Evolutionary conservation across 2,113 vertebrate species (phyloP).

Genomic region (Pithys albifrons): DNA sequence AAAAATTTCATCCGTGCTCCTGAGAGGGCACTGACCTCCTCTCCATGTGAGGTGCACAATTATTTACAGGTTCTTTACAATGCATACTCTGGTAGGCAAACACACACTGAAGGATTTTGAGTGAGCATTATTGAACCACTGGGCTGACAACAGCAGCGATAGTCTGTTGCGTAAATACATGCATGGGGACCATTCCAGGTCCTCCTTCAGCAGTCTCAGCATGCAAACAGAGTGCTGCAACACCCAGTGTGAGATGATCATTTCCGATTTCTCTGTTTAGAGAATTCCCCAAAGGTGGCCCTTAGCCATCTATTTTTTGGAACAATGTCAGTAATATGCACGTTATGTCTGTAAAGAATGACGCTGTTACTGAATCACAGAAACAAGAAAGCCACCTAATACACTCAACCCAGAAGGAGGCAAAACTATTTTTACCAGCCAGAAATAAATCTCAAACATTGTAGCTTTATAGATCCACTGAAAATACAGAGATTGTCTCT

Average conservation of each 20-base stretch:
- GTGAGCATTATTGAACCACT: neutral
- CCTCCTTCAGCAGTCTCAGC: conserved; percentile 4
- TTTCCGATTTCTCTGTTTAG: conserved; percentile 17
- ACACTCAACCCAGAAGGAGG: neutral
- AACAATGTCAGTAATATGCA: neutral
- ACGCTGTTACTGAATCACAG: neutral
- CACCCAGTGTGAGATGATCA: neutral
- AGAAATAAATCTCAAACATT: conserved; percentile 23
- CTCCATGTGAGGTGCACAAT: neutral
- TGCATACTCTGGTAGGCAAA: neutral
- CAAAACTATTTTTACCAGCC: conserved; percentile 15
- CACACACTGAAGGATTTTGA: neutral
- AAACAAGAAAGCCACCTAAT: neutral
- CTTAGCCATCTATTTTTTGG: conserved; percentile 24
- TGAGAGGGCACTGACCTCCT: neutral
- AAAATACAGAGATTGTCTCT: conserved; percentile 55
- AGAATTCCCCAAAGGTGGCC: conserved; percentile 38
- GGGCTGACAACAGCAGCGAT: neutral
- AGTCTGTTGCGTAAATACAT: conserved; percentile 13
- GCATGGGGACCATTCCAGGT: neutral
- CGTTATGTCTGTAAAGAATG: conserved; percentile 9
- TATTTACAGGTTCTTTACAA: neutral
- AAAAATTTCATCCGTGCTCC: neutral
- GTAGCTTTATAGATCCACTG: conserved; percentile 30
- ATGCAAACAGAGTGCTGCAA: neutral